Evolutionary conservation across 2,888 invertebrate genomes (phyloP).

Genomic region (Beris morrisii): DNA sequence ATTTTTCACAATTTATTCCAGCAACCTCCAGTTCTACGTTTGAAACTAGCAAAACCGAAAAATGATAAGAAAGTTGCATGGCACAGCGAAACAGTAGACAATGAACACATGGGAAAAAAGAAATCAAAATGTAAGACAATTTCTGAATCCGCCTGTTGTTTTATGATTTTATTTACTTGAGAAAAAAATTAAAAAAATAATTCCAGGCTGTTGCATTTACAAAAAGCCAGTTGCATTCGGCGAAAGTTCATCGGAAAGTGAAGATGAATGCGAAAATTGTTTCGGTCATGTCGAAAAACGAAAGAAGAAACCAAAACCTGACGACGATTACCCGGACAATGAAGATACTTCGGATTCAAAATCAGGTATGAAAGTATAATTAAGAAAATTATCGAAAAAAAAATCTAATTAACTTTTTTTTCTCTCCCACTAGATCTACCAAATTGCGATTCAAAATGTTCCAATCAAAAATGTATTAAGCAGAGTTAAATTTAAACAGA

Average conservation of each 20-base stretch:
- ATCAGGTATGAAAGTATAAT: slow-evolving; percentile 1
- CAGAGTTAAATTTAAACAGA: too few relatives aligned
- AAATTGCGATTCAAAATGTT: too few relatives aligned
- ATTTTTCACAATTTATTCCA: slow-evolving; percentile 41
- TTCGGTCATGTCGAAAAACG: slow-evolving; percentile 76
- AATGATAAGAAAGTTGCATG: slow-evolving; percentile 82
- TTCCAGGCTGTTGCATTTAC: slow-evolving; percentile 89
- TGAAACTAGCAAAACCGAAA: slow-evolving; percentile 71
- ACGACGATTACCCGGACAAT: slow-evolving; percentile 36
- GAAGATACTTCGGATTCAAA: slow-evolving; percentile 11
- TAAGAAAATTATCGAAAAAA: too few relatives aligned
- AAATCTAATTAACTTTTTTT: too few relatives aligned
- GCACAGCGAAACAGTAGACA: slow-evolving; percentile 90
- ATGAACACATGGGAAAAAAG: slow-evolving; percentile 92
- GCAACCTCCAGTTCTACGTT: slow-evolving; percentile 63
- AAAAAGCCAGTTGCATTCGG: slow-evolving; percentile 86
- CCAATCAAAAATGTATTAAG: too few relatives aligned
- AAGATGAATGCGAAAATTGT: slow-evolving; percentile 85
- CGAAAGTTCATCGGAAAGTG: slow-evolving; percentile 83
- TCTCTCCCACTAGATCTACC: too few relatives aligned
- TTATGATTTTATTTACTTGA: slow-evolving; percentile 1
- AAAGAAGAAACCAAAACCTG: slow-evolving; percentile 51
- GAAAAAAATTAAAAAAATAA: not conserved
- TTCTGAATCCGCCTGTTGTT: not conserved
- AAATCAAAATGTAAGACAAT: slow-evolving; percentile 88